A percentile compares a stretch with the other conserved stretches of the same genome.
Conservation (phyloP, 2,113 vertebrate species). For the Oncorhynchus tshawytscha region DNA sequence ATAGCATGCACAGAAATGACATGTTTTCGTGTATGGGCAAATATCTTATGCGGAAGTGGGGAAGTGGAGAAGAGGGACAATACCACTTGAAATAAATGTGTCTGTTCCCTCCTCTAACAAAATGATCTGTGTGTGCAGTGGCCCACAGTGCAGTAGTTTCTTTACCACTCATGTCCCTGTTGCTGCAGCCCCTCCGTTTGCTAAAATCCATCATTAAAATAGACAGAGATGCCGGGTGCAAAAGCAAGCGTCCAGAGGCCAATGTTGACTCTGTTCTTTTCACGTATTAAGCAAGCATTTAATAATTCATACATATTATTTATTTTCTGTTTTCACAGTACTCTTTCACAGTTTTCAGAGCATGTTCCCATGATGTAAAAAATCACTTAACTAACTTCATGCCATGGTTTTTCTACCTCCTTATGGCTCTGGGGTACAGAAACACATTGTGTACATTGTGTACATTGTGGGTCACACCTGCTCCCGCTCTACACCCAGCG, state of each 20-base stretch:
- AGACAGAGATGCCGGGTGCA: slow-evolving; percentile 52
- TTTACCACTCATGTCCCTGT: slow-evolving; percentile 23
- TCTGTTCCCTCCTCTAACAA: slow-evolving; percentile 7
- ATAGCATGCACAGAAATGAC: neutral
- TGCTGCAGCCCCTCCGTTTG: neutral
- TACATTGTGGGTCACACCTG: neutral
- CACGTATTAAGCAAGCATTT: slow-evolving; percentile 55
- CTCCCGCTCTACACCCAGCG: too few relatives aligned
- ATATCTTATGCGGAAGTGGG: neutral
- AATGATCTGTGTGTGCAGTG: neutral
- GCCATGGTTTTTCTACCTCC: slow-evolving; percentile 34
- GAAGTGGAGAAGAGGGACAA: neutral
- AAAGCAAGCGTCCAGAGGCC: slow-evolving; percentile 56
- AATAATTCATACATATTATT: slow-evolving; percentile 50
- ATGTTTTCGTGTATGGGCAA: neutral
- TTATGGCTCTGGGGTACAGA: slow-evolving; percentile 46
- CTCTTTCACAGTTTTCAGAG: slow-evolving; percentile 41
- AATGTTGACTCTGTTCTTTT: slow-evolving; percentile 46
- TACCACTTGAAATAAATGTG: neutral
- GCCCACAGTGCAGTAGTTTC: neutral
- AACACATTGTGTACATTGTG: slow-evolving; percentile 19
- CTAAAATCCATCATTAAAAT: slow-evolving; percentile 62
- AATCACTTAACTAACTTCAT: slow-evolving; percentile 43
- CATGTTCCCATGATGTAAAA: slow-evolving; percentile 33
- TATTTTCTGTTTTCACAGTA: slow-evolving; percentile 26